Conservation (phyloP, 2,888 invertebrate genomes). For the Melolontha melolontha region DNA sequence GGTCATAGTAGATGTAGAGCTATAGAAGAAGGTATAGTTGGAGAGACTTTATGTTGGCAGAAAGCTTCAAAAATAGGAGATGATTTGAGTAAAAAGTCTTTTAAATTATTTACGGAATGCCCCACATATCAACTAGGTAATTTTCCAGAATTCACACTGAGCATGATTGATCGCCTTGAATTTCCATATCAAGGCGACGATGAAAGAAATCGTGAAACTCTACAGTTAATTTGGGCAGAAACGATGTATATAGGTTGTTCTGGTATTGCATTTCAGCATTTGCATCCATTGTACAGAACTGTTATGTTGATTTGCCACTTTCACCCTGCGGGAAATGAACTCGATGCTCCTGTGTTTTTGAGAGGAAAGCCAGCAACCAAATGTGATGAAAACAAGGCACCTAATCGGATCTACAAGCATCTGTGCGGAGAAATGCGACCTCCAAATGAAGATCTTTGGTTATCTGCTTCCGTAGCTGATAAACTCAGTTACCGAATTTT, state of each 20-base stretch:
- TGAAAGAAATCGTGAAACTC: constrained; percentile 2
- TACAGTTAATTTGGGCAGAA: too few species aligned
- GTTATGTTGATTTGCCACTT: constrained; percentile 8
- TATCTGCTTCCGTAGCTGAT: too few species aligned
- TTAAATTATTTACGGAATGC: background rate
- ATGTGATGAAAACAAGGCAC: background rate
- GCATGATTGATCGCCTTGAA: background rate
- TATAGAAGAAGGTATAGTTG: background rate
- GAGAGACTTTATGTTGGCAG: constrained; percentile 1
- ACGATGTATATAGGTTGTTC: constrained; percentile 3
- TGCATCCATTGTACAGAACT: background rate
- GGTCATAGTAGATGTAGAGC: constrained; percentile 2
- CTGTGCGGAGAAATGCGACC: constrained; percentile 8
- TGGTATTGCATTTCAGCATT: background rate
- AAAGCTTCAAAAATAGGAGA: background rate
- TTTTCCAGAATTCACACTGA: too few species aligned
- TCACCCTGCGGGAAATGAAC: background rate
- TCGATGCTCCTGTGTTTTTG: background rate
- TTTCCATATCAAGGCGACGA: background rate
- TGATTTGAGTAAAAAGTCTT: background rate
- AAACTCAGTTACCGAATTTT: too few species aligned
- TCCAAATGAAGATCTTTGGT: too few species aligned
- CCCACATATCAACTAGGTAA: too few species aligned
- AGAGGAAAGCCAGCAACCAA: background rate
- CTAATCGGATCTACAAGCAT: background rate